Percentiles rank a stretch among this genome's conserved stretches.
These are phyloP conservation scores for Drosophila sproati DNA, from an alignment of 1,140 invertebrate genomes.

Conservation along the genomic window DNA sequence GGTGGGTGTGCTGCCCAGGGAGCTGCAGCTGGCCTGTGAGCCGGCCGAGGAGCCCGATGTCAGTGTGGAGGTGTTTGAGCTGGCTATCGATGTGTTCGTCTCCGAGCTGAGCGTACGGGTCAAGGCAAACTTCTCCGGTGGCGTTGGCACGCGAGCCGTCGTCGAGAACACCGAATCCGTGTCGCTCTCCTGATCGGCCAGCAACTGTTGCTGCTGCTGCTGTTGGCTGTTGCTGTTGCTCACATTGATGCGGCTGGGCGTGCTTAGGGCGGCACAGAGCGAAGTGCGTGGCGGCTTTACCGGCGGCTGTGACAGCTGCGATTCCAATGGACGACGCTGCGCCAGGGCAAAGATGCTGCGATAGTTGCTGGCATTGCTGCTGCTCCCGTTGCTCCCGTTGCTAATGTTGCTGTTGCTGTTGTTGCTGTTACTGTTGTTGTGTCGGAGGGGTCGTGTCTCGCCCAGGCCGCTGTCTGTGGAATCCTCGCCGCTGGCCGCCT, in stretches of 20 bases:
- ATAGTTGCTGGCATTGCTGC: conserved; percentile 40
- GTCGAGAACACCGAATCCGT: conserved; percentile 94
- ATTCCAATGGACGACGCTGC: conserved; percentile 57
- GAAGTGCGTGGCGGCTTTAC: conserved; percentile 84
- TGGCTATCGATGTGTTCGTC: conserved; percentile 87
- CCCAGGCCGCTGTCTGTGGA: conserved; percentile 77
- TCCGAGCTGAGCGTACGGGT: conserved; percentile 87
- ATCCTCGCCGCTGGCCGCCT: conserved; percentile 68
- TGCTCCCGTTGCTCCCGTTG: conserved; percentile 5
- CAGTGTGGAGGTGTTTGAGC: conserved; percentile 87
- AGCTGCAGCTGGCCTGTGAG: conserved; percentile 88
- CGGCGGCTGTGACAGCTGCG: conserved; percentile 68
- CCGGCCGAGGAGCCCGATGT: conserved; percentile 87
- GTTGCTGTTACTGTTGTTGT: conserved; percentile 5
- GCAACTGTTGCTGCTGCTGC: conserved; percentile 51
- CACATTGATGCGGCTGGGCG: conserved; percentile 25
- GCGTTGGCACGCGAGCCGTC: conserved; percentile 85
- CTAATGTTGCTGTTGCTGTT: conserved; percentile 18
- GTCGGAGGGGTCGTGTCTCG: conserved; percentile 38
- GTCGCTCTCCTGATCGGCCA: conserved; percentile 89
- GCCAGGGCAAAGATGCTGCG: conserved; percentile 64
- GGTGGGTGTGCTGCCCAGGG: conserved; percentile 87
- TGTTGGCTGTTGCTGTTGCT: conserved; percentile 19
- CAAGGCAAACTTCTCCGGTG: conserved; percentile 85
- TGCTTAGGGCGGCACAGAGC: conserved; percentile 33